Base-by-base conservation (phyloP, 2,113 vertebrate genomes). In the Danionella cerebrum region DNA sequence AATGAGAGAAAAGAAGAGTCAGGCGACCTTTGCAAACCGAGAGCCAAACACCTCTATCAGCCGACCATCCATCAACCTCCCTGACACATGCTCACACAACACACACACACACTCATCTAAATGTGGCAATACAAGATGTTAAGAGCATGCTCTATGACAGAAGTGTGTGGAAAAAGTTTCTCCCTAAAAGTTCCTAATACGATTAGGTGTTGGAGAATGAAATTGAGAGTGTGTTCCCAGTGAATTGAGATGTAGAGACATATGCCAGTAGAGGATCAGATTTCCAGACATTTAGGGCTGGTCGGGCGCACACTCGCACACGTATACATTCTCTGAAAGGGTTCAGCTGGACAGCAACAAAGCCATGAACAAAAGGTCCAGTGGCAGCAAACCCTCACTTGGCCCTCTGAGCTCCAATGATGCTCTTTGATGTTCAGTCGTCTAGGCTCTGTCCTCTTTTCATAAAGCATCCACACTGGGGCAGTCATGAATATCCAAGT, bases 401-500 rank as follows among this genome's bases (percentile, higher is more conserved):
- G 45, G 62, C 55, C 48, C 54, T 54, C 33, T 10, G 74, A 42
- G 65, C 80, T 80, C 82, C 82, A 78, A 66, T 45, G 41, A 63
- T 70, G 73, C 78, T 83, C 87, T 90, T 90, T 90, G 88, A 89
- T 87, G 86, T 87, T 78, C 84, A 85, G 87, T 87, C 84, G 83
- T 85, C 84, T 84, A 83, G 76, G 74, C 82, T 76, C 73, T 82
- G 84, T 87, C 80, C 78, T 84, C 83, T 71, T 84, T 87, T 86
- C 80, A 83, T 72, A 78, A 66, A 52, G 13, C 52, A 18, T 82
- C 82, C 71, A 83, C 71, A 82, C 85, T 84, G 65, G 73, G 78
- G 71, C 83, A 69, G 82, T 88, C 87, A 90, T 89, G 87, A 90
- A 89, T 90, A 89, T 88, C 88, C 85, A 90, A 89, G 87, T 85